Evolutionary conservation across 2,888 invertebrate genomes (phyloP).

Genomic region (Tuta absoluta): DNA sequence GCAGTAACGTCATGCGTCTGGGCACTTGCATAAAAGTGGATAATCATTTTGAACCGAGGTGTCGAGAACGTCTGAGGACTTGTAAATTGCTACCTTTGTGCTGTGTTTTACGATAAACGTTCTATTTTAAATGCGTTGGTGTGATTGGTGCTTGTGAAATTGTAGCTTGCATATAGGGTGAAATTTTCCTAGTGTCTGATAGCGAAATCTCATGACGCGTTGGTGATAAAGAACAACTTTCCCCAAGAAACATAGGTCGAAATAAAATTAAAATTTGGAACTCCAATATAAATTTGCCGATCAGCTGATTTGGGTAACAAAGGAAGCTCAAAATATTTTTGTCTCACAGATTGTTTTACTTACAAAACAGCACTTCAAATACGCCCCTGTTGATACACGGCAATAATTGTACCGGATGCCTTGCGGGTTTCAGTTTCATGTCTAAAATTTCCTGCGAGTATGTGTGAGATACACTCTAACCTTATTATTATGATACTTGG

Average conservation of each 20-base stretch:
- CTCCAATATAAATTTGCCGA: too few species aligned
- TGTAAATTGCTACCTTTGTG: conserved; percentile 22
- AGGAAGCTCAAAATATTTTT: not conserved
- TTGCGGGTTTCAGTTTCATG: not conserved
- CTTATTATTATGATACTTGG: conserved; percentile 5
- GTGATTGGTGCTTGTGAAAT: not conserved
- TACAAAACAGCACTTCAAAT: too few species aligned
- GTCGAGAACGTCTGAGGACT: conserved; percentile 24
- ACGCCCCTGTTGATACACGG: not conserved
- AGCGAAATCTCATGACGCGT: too few species aligned
- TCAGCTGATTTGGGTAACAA: too few species aligned
- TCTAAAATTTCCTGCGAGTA: not conserved
- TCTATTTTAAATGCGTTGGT: not conserved
- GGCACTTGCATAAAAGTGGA: not conserved
- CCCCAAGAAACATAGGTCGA: too few species aligned
- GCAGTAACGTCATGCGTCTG: not conserved
- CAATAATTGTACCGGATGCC: not conserved
- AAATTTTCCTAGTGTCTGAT: too few species aligned
- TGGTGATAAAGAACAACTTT: too few species aligned
- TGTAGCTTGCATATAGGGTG: not conserved
- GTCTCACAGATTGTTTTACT: not conserved
- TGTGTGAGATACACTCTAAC: not conserved
- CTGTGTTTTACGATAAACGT: conserved; percentile 11
- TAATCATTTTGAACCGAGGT: conserved; percentile 10
- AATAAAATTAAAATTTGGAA: too few species aligned